Percentiles rank a stretch among this genome's conserved stretches.
phyloP scores from a whole-genome alignment of 1,140 invertebrate genomes.

The Drosophila elegans region DNA sequence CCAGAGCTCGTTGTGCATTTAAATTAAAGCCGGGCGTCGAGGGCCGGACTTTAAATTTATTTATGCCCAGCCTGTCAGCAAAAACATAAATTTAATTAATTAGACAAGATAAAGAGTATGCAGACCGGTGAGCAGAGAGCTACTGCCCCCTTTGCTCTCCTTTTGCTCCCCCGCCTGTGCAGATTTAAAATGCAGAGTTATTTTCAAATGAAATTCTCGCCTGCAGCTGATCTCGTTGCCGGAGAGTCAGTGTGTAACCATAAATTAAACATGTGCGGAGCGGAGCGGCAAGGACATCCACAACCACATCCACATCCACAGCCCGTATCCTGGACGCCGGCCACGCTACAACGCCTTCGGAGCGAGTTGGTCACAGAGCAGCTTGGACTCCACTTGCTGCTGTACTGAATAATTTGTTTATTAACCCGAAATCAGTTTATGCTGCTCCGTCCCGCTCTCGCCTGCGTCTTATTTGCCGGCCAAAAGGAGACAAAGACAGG shows the following conservation, averaged over 20 bases:
- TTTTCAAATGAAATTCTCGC: slow-evolving; percentile 66
- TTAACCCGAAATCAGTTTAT: slow-evolving; percentile 81
- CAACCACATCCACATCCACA: slow-evolving; percentile 3
- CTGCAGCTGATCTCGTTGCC: slow-evolving; percentile 18
- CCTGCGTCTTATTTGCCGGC: slow-evolving; percentile 7
- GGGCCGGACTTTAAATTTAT: slow-evolving; percentile 71
- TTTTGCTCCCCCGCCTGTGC: background rate
- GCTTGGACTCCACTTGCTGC: slow-evolving; percentile 42
- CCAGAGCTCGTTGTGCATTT: slow-evolving; percentile 48
- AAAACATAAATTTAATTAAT: slow-evolving; percentile 78
- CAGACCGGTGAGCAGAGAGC: slow-evolving; percentile 1
- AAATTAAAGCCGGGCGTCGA: slow-evolving; percentile 53
- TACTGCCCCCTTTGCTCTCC: background rate
- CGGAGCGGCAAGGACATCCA: slow-evolving; percentile 30
- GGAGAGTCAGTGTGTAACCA: slow-evolving; percentile 53
- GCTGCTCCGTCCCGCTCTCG: slow-evolving; percentile 3
- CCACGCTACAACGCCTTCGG: slow-evolving; percentile 34
- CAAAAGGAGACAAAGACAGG: too few relatives aligned
- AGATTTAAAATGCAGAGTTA: slow-evolving; percentile 70
- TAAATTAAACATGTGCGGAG: slow-evolving; percentile 68
- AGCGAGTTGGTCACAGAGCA: slow-evolving; percentile 26
- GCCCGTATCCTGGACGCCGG: slow-evolving; percentile 25
- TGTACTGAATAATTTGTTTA: slow-evolving; percentile 79
- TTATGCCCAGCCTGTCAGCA: slow-evolving; percentile 68
- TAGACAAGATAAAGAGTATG: slow-evolving; percentile 69